A percentile compares a stretch with the other conserved stretches of the same genome.
Evolutionary conservation across 2,113 vertebrate species (phyloP).

Genomic region (Cyphomyrus discorhynchus): DNA sequence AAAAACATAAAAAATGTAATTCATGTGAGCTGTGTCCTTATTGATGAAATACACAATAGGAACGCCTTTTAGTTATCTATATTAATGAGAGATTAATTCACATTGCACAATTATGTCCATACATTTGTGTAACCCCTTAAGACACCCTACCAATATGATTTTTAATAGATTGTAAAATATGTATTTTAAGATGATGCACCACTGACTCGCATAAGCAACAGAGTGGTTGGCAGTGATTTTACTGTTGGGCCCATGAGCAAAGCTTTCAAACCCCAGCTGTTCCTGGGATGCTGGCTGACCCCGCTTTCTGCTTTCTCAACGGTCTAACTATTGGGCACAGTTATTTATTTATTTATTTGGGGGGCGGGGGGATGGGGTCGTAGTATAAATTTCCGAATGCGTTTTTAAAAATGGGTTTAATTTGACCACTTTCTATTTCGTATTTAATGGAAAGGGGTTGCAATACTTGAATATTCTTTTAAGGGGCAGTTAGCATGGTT

Average conservation of each 20-base stretch:
- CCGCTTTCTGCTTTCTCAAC: not conserved
- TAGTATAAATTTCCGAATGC: no score
- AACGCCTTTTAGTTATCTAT: not conserved
- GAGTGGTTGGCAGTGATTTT: not conserved
- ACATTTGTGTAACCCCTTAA: not conserved
- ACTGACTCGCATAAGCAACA: not conserved
- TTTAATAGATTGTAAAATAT: not conserved
- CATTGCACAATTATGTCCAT: not conserved
- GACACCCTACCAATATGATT: not conserved
- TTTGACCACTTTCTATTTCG: no score
- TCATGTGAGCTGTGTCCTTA: not conserved
- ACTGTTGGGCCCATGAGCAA: not conserved
- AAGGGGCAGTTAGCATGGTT: no score
- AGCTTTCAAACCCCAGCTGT: not conserved
- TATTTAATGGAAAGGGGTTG: no score
- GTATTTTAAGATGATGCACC: not conserved
- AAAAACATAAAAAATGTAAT: not conserved
- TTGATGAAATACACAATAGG: not conserved
- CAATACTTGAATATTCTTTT: no score
- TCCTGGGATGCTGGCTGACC: not conserved
- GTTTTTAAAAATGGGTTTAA: no score
- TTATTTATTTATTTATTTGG: no score
- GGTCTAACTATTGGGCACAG: not conserved
- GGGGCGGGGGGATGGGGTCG: no score
- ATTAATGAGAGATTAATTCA: not conserved